Percentiles rank a stretch among this genome's conserved stretches.
These are phyloP conservation scores for Chaetodon auriga DNA, from an alignment of 2,113 vertebrate genomes.

Conservation along the genomic window DNA sequence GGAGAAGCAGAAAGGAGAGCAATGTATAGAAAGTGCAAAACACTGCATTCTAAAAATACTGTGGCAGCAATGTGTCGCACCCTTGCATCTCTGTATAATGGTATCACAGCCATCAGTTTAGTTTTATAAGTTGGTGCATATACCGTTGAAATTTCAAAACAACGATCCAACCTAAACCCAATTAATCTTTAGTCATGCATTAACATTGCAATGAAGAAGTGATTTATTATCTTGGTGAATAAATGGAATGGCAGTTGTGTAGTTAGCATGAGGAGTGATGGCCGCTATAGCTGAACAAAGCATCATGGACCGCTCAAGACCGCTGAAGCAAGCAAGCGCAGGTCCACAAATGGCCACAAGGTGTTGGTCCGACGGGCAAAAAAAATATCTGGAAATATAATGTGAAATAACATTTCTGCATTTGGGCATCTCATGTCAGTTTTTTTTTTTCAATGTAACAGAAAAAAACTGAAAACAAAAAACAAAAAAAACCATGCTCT, in stretches of 20 bases:
- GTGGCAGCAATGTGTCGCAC: background rate
- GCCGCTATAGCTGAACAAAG: background rate
- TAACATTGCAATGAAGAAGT: background rate
- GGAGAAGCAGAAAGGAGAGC: constrained; percentile 28
- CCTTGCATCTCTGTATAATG: background rate
- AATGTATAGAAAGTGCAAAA: constrained; percentile 27
- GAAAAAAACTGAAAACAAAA: too few species aligned
- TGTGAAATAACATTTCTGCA: too few species aligned
- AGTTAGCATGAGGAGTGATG: background rate
- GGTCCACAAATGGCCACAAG: background rate
- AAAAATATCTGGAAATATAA: background rate
- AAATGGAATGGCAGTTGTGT: background rate
- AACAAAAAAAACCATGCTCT: too few species aligned
- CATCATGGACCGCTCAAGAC: background rate
- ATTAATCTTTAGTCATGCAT: background rate
- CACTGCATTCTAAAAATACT: constrained; percentile 43
- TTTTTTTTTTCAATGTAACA: too few species aligned
- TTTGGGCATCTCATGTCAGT: too few species aligned
- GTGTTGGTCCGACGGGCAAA: background rate
- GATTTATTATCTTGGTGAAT: background rate
- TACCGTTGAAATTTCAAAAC: background rate
- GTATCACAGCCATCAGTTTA: background rate
- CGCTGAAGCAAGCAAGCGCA: background rate
- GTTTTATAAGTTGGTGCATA: background rate
- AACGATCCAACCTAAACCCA: background rate